A percentile compares a stretch with the other conserved stretches of the same genome.
phyloP scores from a whole-genome alignment of 2,113 vertebrate species.

The Gadus chalcogrammus region DNA sequence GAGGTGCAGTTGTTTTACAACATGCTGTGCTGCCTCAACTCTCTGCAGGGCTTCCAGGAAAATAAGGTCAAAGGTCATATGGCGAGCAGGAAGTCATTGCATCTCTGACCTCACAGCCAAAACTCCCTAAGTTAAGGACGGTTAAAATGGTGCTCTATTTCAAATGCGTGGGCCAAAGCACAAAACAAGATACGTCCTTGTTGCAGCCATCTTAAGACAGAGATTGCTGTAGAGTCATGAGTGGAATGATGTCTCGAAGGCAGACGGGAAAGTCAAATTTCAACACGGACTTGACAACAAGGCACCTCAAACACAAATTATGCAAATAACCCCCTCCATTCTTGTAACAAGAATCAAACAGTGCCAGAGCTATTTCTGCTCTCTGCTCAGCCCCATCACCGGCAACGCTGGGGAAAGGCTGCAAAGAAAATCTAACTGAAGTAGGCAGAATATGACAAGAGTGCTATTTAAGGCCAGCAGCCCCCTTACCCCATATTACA shows the following conservation, averaged over 20 bases:
- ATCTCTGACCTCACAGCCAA: not conserved
- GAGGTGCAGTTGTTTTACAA: not conserved
- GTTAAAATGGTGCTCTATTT: not conserved
- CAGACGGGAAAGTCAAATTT: not conserved
- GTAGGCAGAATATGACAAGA: constrained; percentile 62
- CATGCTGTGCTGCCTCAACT: not conserved
- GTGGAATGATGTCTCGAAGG: not conserved
- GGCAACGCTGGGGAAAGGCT: constrained; percentile 27
- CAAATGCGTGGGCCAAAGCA: not conserved
- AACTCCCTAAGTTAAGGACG: not conserved
- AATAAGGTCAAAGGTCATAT: not conserved
- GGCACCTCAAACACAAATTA: constrained; percentile 12
- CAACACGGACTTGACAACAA: constrained; percentile 9
- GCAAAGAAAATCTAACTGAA: constrained; percentile 49
- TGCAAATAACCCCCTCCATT: constrained; percentile 23
- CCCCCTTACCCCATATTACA: constrained; percentile 22
- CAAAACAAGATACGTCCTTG: not conserved
- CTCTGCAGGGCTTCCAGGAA: constrained; percentile 2
- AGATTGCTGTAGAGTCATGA: not conserved
- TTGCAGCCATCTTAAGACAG: not conserved
- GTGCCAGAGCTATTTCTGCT: constrained; percentile 17
- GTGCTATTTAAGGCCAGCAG: constrained; percentile 61
- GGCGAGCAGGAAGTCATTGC: constrained; percentile 22
- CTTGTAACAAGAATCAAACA: constrained; percentile 18
- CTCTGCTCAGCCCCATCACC: constrained; percentile 33